Evolutionary conservation across 2,113 vertebrate genomes (phyloP).

Genomic region (Nothocercus nigrocapillus): DNA sequence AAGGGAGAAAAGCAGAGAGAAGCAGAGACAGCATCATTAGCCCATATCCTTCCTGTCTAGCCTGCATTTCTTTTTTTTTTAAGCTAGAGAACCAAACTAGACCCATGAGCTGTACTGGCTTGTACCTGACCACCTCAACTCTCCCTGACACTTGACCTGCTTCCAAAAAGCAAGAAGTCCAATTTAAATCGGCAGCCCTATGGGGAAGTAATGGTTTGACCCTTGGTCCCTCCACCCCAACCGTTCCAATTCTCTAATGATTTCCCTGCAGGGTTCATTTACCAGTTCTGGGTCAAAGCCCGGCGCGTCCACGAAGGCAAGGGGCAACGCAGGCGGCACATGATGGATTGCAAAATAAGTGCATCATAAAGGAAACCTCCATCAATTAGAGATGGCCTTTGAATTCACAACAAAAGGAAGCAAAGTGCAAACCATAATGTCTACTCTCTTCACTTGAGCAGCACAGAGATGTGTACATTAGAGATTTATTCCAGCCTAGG

Average conservation of each 20-base stretch:
- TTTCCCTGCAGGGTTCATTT: slow-evolving; percentile 77
- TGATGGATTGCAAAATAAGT: slow-evolving; percentile 66
- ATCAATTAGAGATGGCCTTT: slow-evolving; percentile 62
- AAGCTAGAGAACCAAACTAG: slow-evolving; percentile 24
- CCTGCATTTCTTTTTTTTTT: neutral
- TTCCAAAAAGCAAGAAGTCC: slow-evolving; percentile 66
- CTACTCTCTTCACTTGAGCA: neutral
- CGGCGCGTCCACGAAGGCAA: slow-evolving; percentile 53
- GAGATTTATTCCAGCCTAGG: neutral
- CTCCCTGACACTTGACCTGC: slow-evolving; percentile 59
- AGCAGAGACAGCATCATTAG: neutral
- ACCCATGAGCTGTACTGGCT: neutral
- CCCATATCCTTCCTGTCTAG: neutral
- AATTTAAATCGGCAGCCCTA: slow-evolving; percentile 61
- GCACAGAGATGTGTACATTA: neutral
- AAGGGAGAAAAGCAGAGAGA: neutral
- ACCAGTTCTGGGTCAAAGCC: slow-evolving; percentile 76
- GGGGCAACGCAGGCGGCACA: slow-evolving; percentile 20
- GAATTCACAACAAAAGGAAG: slow-evolving; percentile 67
- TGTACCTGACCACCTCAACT: neutral
- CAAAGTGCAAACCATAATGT: slow-evolving; percentile 33
- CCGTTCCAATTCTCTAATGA: slow-evolving; percentile 70
- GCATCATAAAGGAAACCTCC: slow-evolving; percentile 63
- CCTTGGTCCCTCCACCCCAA: slow-evolving; percentile 48
- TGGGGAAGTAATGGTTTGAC: slow-evolving; percentile 72